phyloP scores from a whole-genome alignment of 2,888 invertebrate species.

The Sphaerophoria rueppellii region DNA sequence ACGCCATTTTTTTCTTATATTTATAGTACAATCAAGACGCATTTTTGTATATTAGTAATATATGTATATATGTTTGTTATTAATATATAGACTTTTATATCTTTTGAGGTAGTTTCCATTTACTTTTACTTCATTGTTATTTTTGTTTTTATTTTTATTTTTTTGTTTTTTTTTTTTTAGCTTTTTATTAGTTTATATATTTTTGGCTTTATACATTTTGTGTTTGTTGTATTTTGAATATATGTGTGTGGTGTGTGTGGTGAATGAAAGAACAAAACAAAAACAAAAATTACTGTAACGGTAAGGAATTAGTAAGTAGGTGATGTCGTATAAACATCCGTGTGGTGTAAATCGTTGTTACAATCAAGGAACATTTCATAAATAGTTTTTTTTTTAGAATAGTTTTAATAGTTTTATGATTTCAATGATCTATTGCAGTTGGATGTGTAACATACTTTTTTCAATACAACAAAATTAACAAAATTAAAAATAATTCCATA shows the following conservation, averaged over 20 bases:
- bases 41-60: constrained; percentile 42
- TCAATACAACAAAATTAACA: constrained; percentile 60
- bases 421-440: constrained; percentile 60
- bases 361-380: constrained; percentile 72
- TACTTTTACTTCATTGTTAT: constrained; percentile 72
- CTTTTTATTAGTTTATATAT: constrained; percentile 66
- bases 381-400: constrained; percentile 53
- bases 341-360: constrained; percentile 71
- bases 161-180: constrained; percentile 58
- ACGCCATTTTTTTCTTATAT: constrained; percentile 67
- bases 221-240: constrained; percentile 65
- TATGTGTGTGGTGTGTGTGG: constrained; percentile 48
- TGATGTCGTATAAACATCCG: constrained; percentile 73
- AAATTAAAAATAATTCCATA: constrained; percentile 60
- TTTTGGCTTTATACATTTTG: constrained; percentile 72
- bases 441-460: constrained; percentile 40
- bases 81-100: constrained; percentile 69
- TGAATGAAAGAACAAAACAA: constrained; percentile 47
- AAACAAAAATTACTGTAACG: constrained; percentile 53
- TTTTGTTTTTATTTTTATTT: constrained; percentile 48
- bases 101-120: constrained; percentile 73
- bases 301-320: constrained; percentile 69
- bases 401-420: constrained; percentile 23
- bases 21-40: constrained; percentile 71
- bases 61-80: constrained; percentile 23